A percentile compares a stretch with the other conserved stretches of the same genome.
phyloP scores from a whole-genome alignment of 2,888 invertebrate species.

The Alentia gelatinosa region DNA sequence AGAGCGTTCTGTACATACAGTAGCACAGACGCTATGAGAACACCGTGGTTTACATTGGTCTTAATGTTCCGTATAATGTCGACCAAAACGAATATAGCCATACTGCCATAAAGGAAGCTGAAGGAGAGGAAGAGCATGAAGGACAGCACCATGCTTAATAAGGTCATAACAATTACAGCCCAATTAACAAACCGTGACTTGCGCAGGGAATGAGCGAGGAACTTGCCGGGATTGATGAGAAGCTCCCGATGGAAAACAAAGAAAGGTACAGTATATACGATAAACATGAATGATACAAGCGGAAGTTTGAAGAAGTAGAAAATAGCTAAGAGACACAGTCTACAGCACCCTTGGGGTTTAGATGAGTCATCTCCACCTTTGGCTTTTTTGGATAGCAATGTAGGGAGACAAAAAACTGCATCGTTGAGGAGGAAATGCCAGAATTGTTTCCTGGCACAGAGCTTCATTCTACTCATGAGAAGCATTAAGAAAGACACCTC shows the following conservation, averaged over 20 bases:
- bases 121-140: background rate
- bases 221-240: background rate
- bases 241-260: slow-evolving; percentile 6
- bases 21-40: background rate
- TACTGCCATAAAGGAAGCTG: slow-evolving; percentile 15
- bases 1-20: background rate
- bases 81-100: background rate
- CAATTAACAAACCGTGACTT: background rate
- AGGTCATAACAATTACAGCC: background rate
- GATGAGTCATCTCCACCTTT: background rate
- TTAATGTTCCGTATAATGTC: background rate
- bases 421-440: background rate
- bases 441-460: background rate
- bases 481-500: slow-evolving; percentile 9
- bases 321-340: background rate
- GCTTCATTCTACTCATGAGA: background rate
- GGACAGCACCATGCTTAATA: background rate
- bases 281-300: background rate
- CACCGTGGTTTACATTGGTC: slow-evolving; percentile 24
- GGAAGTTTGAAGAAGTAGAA: background rate
- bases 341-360: background rate
- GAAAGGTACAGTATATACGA: background rate
- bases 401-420: background rate
- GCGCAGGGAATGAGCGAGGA: background rate
- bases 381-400: background rate